Percentiles rank a stretch among this genome's conserved stretches.
phyloP scores from a whole-genome alignment of 2,113 vertebrate species.

The Naja naja region DNA sequence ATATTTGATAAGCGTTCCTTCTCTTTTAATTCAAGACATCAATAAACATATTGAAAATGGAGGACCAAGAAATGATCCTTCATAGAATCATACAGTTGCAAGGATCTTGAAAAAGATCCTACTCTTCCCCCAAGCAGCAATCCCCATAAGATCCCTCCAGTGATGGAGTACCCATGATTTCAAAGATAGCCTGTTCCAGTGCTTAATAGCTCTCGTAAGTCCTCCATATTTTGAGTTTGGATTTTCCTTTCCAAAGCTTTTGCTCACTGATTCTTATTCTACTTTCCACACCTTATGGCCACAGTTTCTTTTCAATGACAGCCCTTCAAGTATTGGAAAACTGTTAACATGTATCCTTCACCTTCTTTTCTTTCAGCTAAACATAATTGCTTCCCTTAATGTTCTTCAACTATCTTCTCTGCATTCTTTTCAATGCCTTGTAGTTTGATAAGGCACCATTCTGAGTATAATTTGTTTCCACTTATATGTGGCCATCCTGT shows the following conservation, averaged over 20 bases:
- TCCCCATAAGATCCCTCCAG: not conserved
- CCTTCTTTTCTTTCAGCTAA: not conserved
- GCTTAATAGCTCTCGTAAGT: not conserved
- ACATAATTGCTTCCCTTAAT: not conserved
- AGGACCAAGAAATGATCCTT: not conserved
- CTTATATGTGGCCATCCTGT: not conserved
- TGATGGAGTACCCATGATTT: not conserved
- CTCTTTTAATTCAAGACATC: not conserved
- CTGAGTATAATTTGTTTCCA: not conserved
- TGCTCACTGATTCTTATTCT: not conserved
- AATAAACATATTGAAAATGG: not conserved
- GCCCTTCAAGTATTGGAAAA: not conserved
- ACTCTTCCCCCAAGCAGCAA: not conserved
- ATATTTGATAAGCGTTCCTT: not conserved
- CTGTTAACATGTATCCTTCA: not conserved
- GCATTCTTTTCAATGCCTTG: not conserved
- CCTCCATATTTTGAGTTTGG: not conserved
- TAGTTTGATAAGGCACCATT: not conserved
- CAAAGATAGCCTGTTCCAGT: not conserved
- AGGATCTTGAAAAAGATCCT: not conserved
- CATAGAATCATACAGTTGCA: not conserved
- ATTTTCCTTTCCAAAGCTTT: not conserved
- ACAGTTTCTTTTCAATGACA: not conserved
- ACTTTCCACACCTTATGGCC: not conserved
- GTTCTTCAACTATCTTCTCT: not conserved